These are phyloP conservation scores for Poeciliopsis retropinna DNA, from an alignment of 2,113 vertebrate genomes.

Conservation along the genomic window DNA sequence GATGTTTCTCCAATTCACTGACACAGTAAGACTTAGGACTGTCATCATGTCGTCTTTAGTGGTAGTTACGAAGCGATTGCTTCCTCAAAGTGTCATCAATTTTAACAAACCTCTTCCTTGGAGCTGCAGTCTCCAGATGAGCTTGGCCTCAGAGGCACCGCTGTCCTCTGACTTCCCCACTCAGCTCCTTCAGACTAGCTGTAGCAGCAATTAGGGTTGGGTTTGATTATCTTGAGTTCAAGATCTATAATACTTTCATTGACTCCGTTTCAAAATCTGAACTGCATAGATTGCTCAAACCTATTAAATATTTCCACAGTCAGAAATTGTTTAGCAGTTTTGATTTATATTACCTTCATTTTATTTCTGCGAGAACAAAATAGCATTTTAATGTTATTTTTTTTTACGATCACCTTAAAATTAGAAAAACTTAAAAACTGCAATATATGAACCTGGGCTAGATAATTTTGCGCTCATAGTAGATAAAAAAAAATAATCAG, in stretches of 20 bases:
- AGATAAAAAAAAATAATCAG: too few relatives aligned
- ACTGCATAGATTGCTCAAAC: not conserved
- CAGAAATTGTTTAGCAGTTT: not conserved
- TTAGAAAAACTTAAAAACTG: not conserved
- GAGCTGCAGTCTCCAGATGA: too few relatives aligned
- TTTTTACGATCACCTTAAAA: not conserved
- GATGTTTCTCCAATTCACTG: not conserved
- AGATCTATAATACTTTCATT: not conserved
- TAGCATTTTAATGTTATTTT: too few relatives aligned
- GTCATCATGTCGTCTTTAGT: constrained; percentile 20
- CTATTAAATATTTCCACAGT: not conserved
- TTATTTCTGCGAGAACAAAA: too few relatives aligned
- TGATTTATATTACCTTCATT: too few relatives aligned
- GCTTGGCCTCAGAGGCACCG: too few relatives aligned
- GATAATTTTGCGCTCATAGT: too few relatives aligned
- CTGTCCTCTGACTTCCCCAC: too few relatives aligned
- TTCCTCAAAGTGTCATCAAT: constrained; percentile 9
- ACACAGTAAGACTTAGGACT: constrained; percentile 15
- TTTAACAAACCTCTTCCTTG: constrained; percentile 2
- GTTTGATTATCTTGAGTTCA: not conserved
- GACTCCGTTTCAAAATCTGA: not conserved
- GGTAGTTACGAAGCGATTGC: constrained; percentile 1
- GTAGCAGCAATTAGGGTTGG: not conserved
- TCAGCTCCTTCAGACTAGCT: too few relatives aligned
- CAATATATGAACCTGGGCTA: too few relatives aligned